Conservation (phyloP, 2,888 invertebrate species). For the Apomyelois bistriatella region DNA sequence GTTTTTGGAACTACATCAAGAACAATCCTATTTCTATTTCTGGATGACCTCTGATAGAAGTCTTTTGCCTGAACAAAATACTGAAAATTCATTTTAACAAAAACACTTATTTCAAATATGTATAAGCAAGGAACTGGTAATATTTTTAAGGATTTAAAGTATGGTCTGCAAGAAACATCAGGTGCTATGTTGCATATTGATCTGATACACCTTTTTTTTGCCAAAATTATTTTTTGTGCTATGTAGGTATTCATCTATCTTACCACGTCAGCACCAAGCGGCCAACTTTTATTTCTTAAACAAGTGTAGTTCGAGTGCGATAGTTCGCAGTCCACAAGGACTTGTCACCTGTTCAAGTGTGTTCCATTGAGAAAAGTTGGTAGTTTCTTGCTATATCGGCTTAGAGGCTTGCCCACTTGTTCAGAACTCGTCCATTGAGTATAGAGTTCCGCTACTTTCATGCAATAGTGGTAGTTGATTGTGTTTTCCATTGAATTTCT, state of each 20-base stretch:
- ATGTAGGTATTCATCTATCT: slow-evolving; percentile 18
- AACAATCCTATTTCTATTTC: no score
- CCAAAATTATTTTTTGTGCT: no score
- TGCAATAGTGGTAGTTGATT: slow-evolving; percentile 54
- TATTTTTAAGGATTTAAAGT: no score
- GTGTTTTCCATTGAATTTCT: slow-evolving; percentile 39
- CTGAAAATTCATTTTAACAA: no score
- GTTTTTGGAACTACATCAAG: no score
- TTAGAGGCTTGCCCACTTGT: slow-evolving; percentile 65
- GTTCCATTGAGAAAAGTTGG: slow-evolving; percentile 61
- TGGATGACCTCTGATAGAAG: no score
- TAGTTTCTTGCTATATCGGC: slow-evolving; percentile 66
- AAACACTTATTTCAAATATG: no score
- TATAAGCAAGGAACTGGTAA: no score
- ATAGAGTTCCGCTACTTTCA: slow-evolving; percentile 48
- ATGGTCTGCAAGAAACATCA: no score
- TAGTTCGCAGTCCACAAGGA: slow-evolving; percentile 44
- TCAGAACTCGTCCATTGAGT: slow-evolving; percentile 58
- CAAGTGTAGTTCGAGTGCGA: slow-evolving; percentile 35
- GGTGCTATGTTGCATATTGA: no score
- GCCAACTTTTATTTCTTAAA: slow-evolving; percentile 23
- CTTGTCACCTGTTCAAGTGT: slow-evolving; percentile 55
- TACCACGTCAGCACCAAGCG: slow-evolving; percentile 24
- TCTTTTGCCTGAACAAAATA: no score
- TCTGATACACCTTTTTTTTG: no score